Evolutionary conservation across 2,888 invertebrate genomes (phyloP).

Genomic region (Griposia aprilina): DNA sequence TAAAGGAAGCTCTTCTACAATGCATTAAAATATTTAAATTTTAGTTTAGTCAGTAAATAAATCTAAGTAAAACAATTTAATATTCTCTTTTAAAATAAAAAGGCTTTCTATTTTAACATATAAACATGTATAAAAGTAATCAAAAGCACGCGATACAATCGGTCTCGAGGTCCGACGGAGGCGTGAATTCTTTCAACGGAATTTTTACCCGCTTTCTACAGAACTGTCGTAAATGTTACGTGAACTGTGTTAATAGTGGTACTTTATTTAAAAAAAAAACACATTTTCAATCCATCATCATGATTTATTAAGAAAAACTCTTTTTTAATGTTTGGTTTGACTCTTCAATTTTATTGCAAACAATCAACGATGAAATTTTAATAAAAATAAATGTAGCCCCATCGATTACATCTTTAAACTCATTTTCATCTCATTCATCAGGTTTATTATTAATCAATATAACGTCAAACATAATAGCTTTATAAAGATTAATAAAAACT

Average conservation of each 20-base stretch:
- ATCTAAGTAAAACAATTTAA: neutral
- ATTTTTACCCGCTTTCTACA: slow-evolving; percentile 69
- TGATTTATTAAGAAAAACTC: slow-evolving; percentile 44
- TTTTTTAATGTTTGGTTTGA: slow-evolving; percentile 1
- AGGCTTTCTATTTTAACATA: slow-evolving; percentile 62
- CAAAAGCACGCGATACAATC: slow-evolving; percentile 63
- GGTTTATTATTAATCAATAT: slow-evolving; percentile 61
- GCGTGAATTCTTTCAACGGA: slow-evolving; percentile 65
- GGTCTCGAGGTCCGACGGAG: slow-evolving; percentile 59
- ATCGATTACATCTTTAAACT: slow-evolving; percentile 31
- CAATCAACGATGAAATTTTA: slow-evolving; percentile 33
- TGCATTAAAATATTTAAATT: neutral
- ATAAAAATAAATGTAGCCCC: slow-evolving; percentile 42
- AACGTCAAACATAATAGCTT: slow-evolving; percentile 60
- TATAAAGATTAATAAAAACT: slow-evolving; percentile 64
- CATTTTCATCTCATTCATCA: slow-evolving; percentile 53
- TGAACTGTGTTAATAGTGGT: slow-evolving; percentile 62
- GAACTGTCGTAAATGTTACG: slow-evolving; percentile 63
- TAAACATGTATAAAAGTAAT: slow-evolving; percentile 63
- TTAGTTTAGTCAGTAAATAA: neutral
- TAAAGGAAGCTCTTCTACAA: neutral
- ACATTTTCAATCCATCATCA: slow-evolving; percentile 48
- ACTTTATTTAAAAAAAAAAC: slow-evolving; percentile 45
- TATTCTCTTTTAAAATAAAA: slow-evolving; percentile 21
- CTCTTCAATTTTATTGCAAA: slow-evolving; percentile 19